Base-by-base conservation (phyloP, 2,888 invertebrate genomes). In the Cosmia trapezina region DNA sequence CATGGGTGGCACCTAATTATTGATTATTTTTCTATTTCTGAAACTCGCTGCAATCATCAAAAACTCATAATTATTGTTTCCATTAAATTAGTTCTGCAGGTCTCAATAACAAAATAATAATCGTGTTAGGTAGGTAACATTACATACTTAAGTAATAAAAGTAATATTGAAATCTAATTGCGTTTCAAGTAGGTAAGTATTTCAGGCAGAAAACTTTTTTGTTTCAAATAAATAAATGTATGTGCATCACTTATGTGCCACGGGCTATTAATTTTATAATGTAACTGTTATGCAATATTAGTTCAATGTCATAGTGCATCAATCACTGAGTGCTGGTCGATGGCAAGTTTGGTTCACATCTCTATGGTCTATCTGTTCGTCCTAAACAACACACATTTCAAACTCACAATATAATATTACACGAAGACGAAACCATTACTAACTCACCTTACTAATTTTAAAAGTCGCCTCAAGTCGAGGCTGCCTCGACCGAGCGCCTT, bases 281-380 rank as follows among this genome's bases (percentile, higher is more conserved):
- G 74, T 86, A 84, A 87, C 85, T 83, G 80, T 86, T 82, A 80
- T 86, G 86, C 86, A 88, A 88, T 83, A 80, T 78, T 83, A 85
- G 77, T 86, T 81, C 77, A 84, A 81, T 79, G 45, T 83, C 84
- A 87, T 91, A 88, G 81, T 93, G 94, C 94, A 94, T 94, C 90
- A 86, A 89, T 89, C 91, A 91, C 93, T 89, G 91, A 89, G 92
- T 93, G 92, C 88, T 88, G 91, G 88, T 87, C 90, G 89, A 91
- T 91, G 91, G 90, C 89, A 89, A 89, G 90, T 88, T 87, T 91
- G 88, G 86, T 90, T 92, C 92, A 93, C 94, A 91, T 89, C 90
- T 93, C 90, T 93, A 90, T 91, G 91, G 94, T 95, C 95, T 95
- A 93, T 95, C 95, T 95, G 95, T 95, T 93, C 95, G 93, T 94